A percentile compares a stretch with the other conserved stretches of the same genome.
These are phyloP conservation scores for Sinosuthora webbiana DNA, from an alignment of 2,113 vertebrate genomes.

Conservation along the genomic window DNA sequence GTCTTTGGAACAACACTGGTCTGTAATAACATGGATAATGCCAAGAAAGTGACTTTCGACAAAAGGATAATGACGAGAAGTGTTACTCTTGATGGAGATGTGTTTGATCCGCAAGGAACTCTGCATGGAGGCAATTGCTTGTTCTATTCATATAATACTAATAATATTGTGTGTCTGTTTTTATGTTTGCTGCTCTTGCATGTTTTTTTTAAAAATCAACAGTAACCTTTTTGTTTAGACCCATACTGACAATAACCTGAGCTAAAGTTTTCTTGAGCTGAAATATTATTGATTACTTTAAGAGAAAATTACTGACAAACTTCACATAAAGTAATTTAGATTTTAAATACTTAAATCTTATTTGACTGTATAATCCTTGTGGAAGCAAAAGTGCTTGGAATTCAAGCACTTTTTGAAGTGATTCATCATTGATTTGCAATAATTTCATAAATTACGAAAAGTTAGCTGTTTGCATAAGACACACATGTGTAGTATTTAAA, in stretches of 20 bases:
- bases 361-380: neutral
- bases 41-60: slow-evolving; percentile 92
- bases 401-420: neutral
- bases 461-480: neutral
- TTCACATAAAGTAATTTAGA: neutral
- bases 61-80: slow-evolving; percentile 87
- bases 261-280: neutral
- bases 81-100: slow-evolving; percentile 90
- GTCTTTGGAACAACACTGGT: slow-evolving; percentile 91
- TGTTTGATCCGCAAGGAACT: slow-evolving; percentile 93
- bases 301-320: neutral
- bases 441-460: neutral
- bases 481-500: neutral
- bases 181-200: neutral
- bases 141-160: neutral
- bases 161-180: neutral
- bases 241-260: neutral
- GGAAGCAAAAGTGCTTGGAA: neutral
- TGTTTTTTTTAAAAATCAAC: neutral
- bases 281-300: neutral
- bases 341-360: neutral
- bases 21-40: slow-evolving; percentile 87
- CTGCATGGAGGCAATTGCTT: slow-evolving; percentile 85
- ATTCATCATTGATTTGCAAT: neutral
- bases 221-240: neutral